Base-by-base conservation (phyloP, 2,113 vertebrate species). In the Phocoena phocoena region DNA sequence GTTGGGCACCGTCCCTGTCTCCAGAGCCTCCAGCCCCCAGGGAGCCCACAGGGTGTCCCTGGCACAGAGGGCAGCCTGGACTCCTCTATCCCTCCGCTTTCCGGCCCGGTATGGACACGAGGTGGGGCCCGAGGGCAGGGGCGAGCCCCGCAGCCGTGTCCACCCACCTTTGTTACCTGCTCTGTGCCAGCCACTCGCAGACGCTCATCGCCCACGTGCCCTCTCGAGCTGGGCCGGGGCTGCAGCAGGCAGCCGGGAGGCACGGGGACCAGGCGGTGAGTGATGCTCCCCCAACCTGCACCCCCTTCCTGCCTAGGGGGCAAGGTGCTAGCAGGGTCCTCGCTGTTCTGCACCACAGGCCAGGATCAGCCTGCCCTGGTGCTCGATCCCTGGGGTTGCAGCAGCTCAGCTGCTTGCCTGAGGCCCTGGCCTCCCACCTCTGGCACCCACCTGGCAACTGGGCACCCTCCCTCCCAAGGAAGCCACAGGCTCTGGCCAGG, bases 251-350 rank as follows among this genome's bases (percentile, higher is more conserved):
- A 14, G 18, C 38, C 8, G 81, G 47, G 47, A 28, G 62, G 12
- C 60, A 15, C 1, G 8, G 15, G 8, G 8, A 21, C 25, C 18
- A 23, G 53, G 14, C 13, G 3, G 26, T 1, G 28, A 83, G 36
- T 1, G 36, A 23, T 3, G 25, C 17, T 10, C n/a, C 28, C 44
- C 73, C 6, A 1, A 7, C 33, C 71, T 14, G 0, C 1, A 6
- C 10, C 13, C 53, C 14, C 38, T 21, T 53, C 70, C 50, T 60
- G 12, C 50, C 11, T 9, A 4, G 3, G 21, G 10, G 18, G 1
- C 5, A 0, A 12, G 53, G 26, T 4, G 7, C 88, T 21, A 3
- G 33, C 0, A 1, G 87, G 47, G 25, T 50, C 33, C 63, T 60
- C 1, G 6, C 31, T 5, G 1, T 26, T 50, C 76, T 13, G 17